These are phyloP conservation scores for Polydrusus cervinus DNA, from an alignment of 2,888 invertebrate species.

Conservation along the genomic window DNA sequence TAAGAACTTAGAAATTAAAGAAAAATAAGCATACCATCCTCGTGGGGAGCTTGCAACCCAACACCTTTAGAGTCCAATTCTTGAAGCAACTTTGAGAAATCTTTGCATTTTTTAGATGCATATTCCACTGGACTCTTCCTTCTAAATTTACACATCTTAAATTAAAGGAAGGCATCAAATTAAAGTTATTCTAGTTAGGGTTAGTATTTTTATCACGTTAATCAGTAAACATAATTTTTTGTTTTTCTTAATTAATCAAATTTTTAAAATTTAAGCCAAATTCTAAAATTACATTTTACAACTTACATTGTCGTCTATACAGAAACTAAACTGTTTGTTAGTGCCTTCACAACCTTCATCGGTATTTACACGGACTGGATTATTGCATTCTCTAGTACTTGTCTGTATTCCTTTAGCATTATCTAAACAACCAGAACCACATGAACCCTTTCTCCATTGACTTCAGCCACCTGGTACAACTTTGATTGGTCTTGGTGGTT, in stretches of 20 bases:
- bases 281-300: too few relatives aligned
- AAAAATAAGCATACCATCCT: conserved; percentile 72
- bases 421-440: conserved; percentile 80
- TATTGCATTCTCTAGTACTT: conserved; percentile 75
- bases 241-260: too few relatives aligned
- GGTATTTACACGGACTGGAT: conserved; percentile 72
- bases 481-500: conserved; percentile 67
- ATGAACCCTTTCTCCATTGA: conserved; percentile 78
- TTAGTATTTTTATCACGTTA: too few relatives aligned
- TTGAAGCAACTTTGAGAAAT: conserved; percentile 77
- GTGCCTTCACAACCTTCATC: conserved; percentile 77
- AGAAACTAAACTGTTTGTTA: conserved; percentile 78
- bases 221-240: too few relatives aligned
- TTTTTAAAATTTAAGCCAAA: too few relatives aligned
- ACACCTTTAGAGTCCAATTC: conserved; percentile 79
- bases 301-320: conserved; percentile 78
- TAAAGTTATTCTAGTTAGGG: not conserved
- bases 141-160: conserved; percentile 72
- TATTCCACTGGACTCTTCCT: conserved; percentile 74
- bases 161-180: conserved; percentile 38
- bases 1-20: not conserved
- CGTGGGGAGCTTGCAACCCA: conserved; percentile 84
- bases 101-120: conserved; percentile 78
- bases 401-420: conserved; percentile 77
- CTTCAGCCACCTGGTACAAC: conserved; percentile 77